These are phyloP conservation scores for Clostera curtula DNA, from an alignment of 2,888 invertebrate genomes.

Conservation along the genomic window DNA sequence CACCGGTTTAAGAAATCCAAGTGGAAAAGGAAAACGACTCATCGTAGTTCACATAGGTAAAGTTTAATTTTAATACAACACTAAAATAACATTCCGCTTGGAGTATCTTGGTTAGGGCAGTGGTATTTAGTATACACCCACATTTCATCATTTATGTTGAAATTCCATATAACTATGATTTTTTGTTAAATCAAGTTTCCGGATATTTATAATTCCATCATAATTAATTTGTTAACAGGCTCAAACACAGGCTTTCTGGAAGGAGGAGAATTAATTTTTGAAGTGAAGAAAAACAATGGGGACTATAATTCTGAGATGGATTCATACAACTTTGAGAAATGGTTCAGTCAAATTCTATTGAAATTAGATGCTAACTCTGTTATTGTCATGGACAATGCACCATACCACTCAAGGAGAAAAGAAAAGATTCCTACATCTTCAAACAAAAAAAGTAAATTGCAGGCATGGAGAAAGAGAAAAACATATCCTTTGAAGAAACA, in stretches of 20 bases:
- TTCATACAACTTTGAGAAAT: conserved; percentile 2
- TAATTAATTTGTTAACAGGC: neutral
- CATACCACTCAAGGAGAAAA: conserved; percentile 6
- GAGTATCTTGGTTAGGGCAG: too few relatives aligned
- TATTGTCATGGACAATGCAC: conserved; percentile 7
- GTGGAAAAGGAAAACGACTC: too few relatives aligned
- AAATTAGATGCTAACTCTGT: neutral
- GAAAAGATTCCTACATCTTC: conserved; percentile 3
- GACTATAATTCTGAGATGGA: conserved; percentile 2
- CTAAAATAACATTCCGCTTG: too few relatives aligned
- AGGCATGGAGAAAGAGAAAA: conserved; percentile 3
- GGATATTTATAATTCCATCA: too few relatives aligned
- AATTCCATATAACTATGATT: too few relatives aligned
- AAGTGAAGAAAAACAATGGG: neutral
- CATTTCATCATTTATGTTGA: too few relatives aligned
- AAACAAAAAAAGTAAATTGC: conserved; percentile 3
- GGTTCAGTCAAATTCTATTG: neutral
- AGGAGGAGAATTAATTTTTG: neutral
- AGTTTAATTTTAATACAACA: too few relatives aligned
- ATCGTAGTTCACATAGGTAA: too few relatives aligned
- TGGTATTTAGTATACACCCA: too few relatives aligned
- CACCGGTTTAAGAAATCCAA: too few relatives aligned
- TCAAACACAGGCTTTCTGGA: neutral
- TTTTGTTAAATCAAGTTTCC: too few relatives aligned
- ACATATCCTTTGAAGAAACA: conserved; percentile 4